Base-by-base conservation (phyloP, 2,113 vertebrate genomes). In the Macrotus californicus region DNA sequence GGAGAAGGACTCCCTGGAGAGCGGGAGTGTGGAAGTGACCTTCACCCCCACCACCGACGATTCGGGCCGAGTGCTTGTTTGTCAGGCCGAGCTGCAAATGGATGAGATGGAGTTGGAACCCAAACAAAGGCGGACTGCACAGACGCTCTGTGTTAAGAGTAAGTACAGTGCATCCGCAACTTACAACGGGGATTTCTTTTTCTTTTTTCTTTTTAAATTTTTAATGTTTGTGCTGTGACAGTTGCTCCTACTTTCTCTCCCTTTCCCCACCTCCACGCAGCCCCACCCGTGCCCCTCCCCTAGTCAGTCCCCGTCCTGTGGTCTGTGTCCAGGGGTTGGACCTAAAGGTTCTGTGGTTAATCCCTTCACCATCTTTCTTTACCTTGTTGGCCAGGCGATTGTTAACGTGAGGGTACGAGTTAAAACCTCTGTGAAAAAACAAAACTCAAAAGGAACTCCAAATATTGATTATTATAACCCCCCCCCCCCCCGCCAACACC, bases 121-220 rank as follows among this genome's bases (percentile, higher is more conserved):
- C 96, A 98, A 98, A 95, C 93, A 97, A 91, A 98, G 98, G 93
- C 67, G 89, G 61, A 96, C 97, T 69, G 96, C 95, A 84, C 96
- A 94, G 76, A 95, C 36, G 18, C 92, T 99, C 52, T 61, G 92
- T 91, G 94, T 98, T 67, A 97, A 93, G 6, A 97, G 98, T 99
- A 94, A 98, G 98, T 98, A 24, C 18, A 24, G 41, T 87, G 29
- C 22, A 29, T 10, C 15, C 46, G 50, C 48, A n/a, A 1, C 5
- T 39, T 31, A n/a, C n/a, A 36, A 13, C 39, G 66, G 94, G 26
- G 67, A 50, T 87, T 94, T 83, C 64, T 67, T 52, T 13, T 29
- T n/a, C n/a, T 31, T 64, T 15, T 22, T 24, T 1, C 19, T 29
- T 31, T 64, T 64, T 31, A 6, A 64, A 61, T 64, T 14, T 61